Evolutionary conservation across 2,888 invertebrate species (phyloP).

Genomic region (Patella ulyssiponensis): DNA sequence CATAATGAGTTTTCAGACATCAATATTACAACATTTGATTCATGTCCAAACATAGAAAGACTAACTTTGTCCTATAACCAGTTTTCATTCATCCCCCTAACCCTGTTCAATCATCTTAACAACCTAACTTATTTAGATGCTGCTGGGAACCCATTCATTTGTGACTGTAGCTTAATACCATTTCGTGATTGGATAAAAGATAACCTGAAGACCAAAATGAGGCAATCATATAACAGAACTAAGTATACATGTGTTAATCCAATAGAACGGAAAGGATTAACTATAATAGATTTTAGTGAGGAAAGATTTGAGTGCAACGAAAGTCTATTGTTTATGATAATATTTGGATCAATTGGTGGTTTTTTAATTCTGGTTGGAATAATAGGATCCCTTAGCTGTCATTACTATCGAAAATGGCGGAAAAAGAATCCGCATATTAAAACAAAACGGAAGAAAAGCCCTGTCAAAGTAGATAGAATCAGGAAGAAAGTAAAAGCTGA

Average conservation of each 20-base stretch:
- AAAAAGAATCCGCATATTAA: slow-evolving; percentile 17
- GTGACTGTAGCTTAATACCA: slow-evolving; percentile 59
- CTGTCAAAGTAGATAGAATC: background rate
- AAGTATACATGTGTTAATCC: slow-evolving; percentile 59
- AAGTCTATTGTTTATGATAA: slow-evolving; percentile 49
- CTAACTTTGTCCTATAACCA: slow-evolving; percentile 52
- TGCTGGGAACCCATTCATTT: slow-evolving; percentile 59
- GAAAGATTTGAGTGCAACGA: slow-evolving; percentile 58
- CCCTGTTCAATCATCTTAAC: slow-evolving; percentile 45
- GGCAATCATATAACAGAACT: slow-evolving; percentile 34
- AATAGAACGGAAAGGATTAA: slow-evolving; percentile 41
- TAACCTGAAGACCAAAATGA: slow-evolving; percentile 31
- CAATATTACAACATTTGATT: slow-evolving; percentile 41
- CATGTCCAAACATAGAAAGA: slow-evolving; percentile 42
- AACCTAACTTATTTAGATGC: slow-evolving; percentile 54
- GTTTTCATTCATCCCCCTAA: slow-evolving; percentile 42
- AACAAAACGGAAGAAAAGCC: background rate
- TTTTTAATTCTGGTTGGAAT: slow-evolving; percentile 47
- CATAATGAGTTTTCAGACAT: slow-evolving; percentile 52
- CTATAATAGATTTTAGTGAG: slow-evolving; percentile 52
- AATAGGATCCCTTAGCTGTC: slow-evolving; percentile 45
- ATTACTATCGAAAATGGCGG: slow-evolving; percentile 43
- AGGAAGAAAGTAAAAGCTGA: background rate
- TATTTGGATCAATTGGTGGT: slow-evolving; percentile 50
- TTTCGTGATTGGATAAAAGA: slow-evolving; percentile 56